Base-by-base conservation (phyloP, 2,113 vertebrate genomes). In the Boulengeromyrus knoepffleri region DNA sequence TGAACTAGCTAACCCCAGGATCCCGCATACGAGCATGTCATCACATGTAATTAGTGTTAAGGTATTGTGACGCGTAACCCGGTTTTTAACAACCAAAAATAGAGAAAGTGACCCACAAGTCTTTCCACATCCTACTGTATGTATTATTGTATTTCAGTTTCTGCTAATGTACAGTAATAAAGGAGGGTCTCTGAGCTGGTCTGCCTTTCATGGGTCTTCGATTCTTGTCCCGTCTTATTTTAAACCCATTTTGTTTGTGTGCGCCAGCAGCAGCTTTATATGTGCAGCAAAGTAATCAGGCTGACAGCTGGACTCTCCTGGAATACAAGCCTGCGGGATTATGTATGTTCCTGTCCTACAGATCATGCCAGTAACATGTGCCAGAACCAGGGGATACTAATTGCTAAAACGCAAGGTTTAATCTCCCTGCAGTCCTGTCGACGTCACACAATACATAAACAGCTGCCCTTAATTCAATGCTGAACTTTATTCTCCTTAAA, bases 121-220 rank as follows among this genome's bases (percentile, higher is more conserved):
- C 74, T 80, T 80, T 80, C 85, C 91, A 91, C 91, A 94, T 92
- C 93, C 94, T 91, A 93, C 88, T 92, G 90, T 91, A 56, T 50
- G 87, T 46, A 31, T 92, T 88, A 91, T 91, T 89, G 91, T 92
- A 93, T 90, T 90, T 94, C 90, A 83, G 86, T 94, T 92, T 95
- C 93, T 97, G 95, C 95, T 93, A 96, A 94, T 94, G 94, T 96
- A 95, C 94, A 94, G 92, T 92, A 97, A 97, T 98, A 98, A 98
- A 97, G 91, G 94, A 66, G 92, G 94, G 93, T 92, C 88, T 94
- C 94, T 88, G 21, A 92, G 17, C 56, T 50, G 50, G 42, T 83
- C 27, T 91, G 27, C 42, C 39, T 0, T 88, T 21, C 45, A 8
- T 62, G 31, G 24, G 17, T 42, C 9, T 84, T 6, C 3, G 21